Evolutionary conservation across 2,113 vertebrate species (phyloP), one percentile per base, ranked within the genome.

Genomic region (Psammodynastes pulverulentus): DNA sequence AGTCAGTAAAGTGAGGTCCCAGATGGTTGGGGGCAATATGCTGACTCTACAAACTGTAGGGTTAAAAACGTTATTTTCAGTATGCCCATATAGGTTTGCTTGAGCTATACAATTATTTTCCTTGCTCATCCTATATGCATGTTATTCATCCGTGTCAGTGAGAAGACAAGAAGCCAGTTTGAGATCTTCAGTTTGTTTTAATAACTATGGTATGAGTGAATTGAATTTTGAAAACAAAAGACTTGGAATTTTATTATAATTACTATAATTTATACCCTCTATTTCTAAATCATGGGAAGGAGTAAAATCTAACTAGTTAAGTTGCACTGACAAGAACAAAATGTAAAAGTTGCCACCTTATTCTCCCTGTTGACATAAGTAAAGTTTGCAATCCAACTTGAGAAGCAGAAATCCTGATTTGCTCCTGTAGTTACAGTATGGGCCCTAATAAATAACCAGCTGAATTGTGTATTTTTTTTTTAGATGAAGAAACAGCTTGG

Each of bases 401-500:
- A 52, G 34, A 92, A 62, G 3, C 34, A 39, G 17, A 23, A 84
- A 54, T 89, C 86, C 46, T 4, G 48, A 58, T 84, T 84, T 88
- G 43, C 19, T 24, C 3, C 46, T 88, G 26, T 29, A 93, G 84
- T 52, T 89, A 56, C 89, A 94, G 84, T 96, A 43, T 94, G 17
- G 2, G 0, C 19, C 89, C 88, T 94, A 89, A 56, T 92, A 92
- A 93, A 3, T 46, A 93, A 93, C 91, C 51, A 62, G 17, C 2
- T 93, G 2, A 43, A 94, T 87, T 96, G 19, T 92, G 84, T 92
- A 84, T 24, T 3, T 94, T 96, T 87, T 87, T 97, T 97, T 91
- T 98, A 99, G 99, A 98, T 99, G 98, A 99, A 99, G 97, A 98
- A 98, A 96, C 98, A 99, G 72, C 97, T 99, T 95, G 96, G 96